Evolutionary conservation across 2,113 vertebrate species (phyloP), one percentile per base, ranked within the genome.

Genomic region (Oryzias woworae): DNA sequence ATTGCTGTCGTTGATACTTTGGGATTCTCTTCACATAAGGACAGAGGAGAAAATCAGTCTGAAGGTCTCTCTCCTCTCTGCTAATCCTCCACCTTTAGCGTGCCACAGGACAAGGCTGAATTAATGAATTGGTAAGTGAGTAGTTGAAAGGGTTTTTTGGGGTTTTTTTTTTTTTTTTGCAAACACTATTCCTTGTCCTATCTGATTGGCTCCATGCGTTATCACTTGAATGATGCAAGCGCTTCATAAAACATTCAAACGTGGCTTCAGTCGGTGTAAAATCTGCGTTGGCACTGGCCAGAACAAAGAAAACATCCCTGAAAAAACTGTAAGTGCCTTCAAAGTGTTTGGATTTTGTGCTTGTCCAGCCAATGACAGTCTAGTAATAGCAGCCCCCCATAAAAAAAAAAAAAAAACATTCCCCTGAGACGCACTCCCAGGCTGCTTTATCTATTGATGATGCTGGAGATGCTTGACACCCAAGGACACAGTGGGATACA

Each of bases 11-110:
- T 70, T 76, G 69, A 69, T 80, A 60, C 80, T 79, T 53, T 49
- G 56, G 69, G 64, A 83, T 85, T 82, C 80, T 82, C 58, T 43
- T 62, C 70, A 62, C 78, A 77, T 49, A 55, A 74, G 66, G 80
- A 74, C 76, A 78, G 67, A 81, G 62, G 53, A 68, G 59, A 73
- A 71, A 81, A 69, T 78, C 47, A 64, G 31, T 48, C 12, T 69
- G 74, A 80, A 77, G 77, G 82, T 83, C 71, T 74, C 66, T 51
- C 43, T 44, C 60, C 50, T 50, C 24, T 17, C 23, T 20, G 57
- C 76, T 82, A 46, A 22, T 42, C 6, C 22, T 26, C 16, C 63
- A 72, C 73, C 69, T 81, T 57, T 18, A 51, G 51, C 61, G 52
- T 50, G 66, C 59, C 63, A 56, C 69, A 66, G 52, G 56, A 43